Conservation (phyloP, 2,888 invertebrate species). For the Dromius quadrimaculatus region DNA sequence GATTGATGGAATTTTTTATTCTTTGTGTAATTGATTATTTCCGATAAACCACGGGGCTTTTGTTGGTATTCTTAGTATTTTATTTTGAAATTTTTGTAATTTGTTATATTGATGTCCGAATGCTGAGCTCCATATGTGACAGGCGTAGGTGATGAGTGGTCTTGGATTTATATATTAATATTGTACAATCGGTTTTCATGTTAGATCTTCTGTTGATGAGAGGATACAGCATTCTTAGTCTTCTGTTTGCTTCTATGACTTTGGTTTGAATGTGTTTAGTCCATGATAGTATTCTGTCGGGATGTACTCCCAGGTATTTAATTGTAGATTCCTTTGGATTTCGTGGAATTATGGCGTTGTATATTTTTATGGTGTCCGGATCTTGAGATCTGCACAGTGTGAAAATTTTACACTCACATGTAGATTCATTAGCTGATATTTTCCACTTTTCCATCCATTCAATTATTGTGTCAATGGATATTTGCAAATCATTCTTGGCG, state of each 20-base stretch:
- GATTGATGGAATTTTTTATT: not conserved
- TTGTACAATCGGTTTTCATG: conserved; percentile 13
- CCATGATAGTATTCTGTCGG: conserved; percentile 1
- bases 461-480: no score
- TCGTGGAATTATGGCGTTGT: not conserved
- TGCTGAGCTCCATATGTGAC: conserved; percentile 17
- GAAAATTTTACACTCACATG: no score
- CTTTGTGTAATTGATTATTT: not conserved
- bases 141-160: conserved; percentile 7
- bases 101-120: conserved; percentile 1
- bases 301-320: conserved; percentile 23
- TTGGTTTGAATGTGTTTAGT: conserved; percentile 11
- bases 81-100: conserved; percentile 19
- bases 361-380: not conserved
- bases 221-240: conserved; percentile 9
- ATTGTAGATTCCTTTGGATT: conserved; percentile 3
- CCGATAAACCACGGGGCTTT: not conserved
- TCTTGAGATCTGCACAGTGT: no score
- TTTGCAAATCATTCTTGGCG: no score
- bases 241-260: conserved; percentile 5
- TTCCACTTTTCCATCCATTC: no score
- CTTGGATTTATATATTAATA: not conserved
- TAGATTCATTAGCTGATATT: no score
- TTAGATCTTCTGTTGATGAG: conserved; percentile 6
- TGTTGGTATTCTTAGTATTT: conserved; percentile 9